A percentile compares a stretch with the other conserved stretches of the same genome.
Conservation (phyloP, 1,140 invertebrate species). For the Lasaia peninsularis region DNA sequence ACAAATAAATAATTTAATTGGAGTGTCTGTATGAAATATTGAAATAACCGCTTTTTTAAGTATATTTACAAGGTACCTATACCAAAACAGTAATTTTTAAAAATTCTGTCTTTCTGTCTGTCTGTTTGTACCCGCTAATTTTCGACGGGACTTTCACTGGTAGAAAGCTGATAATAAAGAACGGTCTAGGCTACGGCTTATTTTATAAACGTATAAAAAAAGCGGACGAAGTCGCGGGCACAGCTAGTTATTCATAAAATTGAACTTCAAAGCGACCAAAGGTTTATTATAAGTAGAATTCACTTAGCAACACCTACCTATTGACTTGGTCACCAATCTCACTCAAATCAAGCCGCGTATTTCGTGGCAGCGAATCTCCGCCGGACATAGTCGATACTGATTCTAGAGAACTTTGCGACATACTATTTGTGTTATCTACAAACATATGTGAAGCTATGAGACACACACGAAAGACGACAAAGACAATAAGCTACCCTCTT, state of each 20-base stretch:
- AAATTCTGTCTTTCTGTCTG: too few relatives aligned
- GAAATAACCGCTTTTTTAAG: too few relatives aligned
- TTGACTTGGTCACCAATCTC: conserved; percentile 74
- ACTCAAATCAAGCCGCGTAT: conserved; percentile 58
- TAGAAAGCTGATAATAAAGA: too few relatives aligned
- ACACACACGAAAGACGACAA: conserved; percentile 8
- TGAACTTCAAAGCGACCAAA: background rate
- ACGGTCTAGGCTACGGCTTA: too few relatives aligned
- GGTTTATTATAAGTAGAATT: background rate
- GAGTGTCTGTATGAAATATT: too few relatives aligned
- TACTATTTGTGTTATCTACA: conserved; percentile 64
- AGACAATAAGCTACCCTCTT: conserved; percentile 5
- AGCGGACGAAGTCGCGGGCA: too few relatives aligned
- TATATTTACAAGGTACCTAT: too few relatives aligned
- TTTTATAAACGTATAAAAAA: too few relatives aligned
- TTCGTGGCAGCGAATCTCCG: conserved; percentile 64
- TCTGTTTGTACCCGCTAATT: too few relatives aligned
- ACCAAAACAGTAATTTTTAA: too few relatives aligned
- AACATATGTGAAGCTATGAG: conserved; percentile 28
- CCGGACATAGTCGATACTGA: conserved; percentile 79
- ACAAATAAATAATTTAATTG: too few relatives aligned
- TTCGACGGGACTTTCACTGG: too few relatives aligned
- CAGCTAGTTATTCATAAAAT: background rate
- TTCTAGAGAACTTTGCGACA: conserved; percentile 79
- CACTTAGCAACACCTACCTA: conserved; percentile 43